A percentile compares a stretch with the other conserved stretches of the same genome.
Evolutionary conservation across 2,113 vertebrate species (phyloP).

Genomic region (Odocoileus virginianus): DNA sequence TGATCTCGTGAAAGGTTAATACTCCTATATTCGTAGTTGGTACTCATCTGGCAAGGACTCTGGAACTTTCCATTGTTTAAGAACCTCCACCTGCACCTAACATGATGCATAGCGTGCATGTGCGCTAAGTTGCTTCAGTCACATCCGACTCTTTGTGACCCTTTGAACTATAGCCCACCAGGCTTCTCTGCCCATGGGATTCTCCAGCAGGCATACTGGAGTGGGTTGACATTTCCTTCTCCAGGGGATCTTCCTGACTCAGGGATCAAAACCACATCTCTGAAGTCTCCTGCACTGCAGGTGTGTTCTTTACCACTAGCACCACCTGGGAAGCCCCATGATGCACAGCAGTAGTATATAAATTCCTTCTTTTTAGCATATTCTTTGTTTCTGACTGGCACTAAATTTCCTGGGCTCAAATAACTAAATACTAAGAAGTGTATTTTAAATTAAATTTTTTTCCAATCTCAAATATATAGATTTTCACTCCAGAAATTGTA

Average conservation of each 20-base stretch:
- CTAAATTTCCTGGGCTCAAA: neutral
- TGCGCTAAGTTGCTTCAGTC: neutral
- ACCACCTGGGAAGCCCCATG: too few species aligned
- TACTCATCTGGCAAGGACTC: neutral
- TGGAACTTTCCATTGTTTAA: neutral
- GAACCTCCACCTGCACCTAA: neutral
- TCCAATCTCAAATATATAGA: neutral
- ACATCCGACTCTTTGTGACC: too few species aligned
- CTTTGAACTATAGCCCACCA: too few species aligned
- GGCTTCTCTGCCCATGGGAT: too few species aligned
- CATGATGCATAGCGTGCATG: neutral
- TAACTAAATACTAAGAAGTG: neutral
- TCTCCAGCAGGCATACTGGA: too few species aligned
- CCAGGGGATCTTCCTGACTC: too few species aligned
- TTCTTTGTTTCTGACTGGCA: neutral
- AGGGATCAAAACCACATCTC: too few species aligned
- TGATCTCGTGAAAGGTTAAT: neutral
- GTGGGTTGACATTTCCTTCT: too few species aligned
- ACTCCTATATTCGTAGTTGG: neutral
- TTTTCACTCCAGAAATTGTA: neutral
- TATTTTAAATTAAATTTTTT: neutral
- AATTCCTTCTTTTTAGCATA: neutral
- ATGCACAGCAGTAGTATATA: too few species aligned
- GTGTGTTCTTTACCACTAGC: too few species aligned
- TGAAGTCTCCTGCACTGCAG: too few species aligned